phyloP scores from a whole-genome alignment of 2,113 vertebrate genomes.

The Nothocercus nigrocapillus region DNA sequence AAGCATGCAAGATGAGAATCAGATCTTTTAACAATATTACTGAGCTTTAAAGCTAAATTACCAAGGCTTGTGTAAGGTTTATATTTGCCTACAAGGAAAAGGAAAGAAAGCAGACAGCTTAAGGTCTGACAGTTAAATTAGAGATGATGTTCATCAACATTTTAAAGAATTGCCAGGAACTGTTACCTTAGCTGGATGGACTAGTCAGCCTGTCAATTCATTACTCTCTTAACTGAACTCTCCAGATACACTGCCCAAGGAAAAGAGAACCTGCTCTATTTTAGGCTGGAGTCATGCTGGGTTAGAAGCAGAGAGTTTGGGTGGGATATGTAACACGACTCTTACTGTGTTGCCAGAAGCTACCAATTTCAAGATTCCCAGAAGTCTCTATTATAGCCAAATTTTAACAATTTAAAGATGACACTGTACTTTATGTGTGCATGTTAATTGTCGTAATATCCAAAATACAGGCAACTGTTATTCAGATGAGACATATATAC shows the following conservation, averaged over 20 bases:
- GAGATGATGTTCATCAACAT: background rate
- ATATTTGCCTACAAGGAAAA: background rate
- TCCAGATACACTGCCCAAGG: background rate
- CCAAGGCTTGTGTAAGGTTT: background rate
- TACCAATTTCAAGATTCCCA: constrained; percentile 24
- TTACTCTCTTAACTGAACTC: background rate
- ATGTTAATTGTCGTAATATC: constrained; percentile 10
- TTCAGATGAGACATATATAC: constrained; percentile 3
- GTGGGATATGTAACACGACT: background rate
- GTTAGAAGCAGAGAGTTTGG: background rate
- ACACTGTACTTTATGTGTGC: background rate
- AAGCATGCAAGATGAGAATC: background rate
- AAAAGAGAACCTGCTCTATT: background rate
- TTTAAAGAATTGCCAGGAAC: background rate
- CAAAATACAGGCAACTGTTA: background rate
- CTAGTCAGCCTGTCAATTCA: background rate
- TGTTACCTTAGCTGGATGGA: background rate
- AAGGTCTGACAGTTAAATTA: background rate
- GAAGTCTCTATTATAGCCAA: constrained; percentile 41
- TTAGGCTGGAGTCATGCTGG: background rate
- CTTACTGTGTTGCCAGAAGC: background rate
- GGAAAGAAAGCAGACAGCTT: background rate
- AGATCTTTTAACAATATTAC: background rate
- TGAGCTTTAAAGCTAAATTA: background rate
- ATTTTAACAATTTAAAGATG: background rate